Conservation (phyloP, 2,113 vertebrate genomes). For the Saguinus imperator region DNA sequence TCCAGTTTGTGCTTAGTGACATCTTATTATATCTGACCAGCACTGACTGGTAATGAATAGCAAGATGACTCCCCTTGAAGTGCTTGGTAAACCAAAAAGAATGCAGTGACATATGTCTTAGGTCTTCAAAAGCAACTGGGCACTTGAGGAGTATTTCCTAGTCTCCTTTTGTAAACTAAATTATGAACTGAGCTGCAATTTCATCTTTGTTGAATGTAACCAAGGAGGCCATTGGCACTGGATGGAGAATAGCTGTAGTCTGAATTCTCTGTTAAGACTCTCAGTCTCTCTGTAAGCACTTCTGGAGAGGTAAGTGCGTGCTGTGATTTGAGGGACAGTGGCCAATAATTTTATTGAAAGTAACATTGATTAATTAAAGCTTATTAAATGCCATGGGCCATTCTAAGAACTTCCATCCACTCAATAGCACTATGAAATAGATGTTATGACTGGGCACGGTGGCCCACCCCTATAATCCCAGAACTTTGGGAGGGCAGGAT, state of each 20-base stretch:
- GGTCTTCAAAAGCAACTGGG: background rate
- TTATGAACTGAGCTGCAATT: accelerated
- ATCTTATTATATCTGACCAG: accelerated
- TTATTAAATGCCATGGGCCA: background rate
- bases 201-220: background rate
- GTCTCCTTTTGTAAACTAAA: background rate
- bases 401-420: background rate
- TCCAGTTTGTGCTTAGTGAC: accelerated
- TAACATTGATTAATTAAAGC: background rate
- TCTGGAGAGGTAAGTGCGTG: background rate
- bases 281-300: conserved; percentile 49
- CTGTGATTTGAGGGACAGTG: background rate
- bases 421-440: background rate
- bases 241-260: background rate
- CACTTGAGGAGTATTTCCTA: background rate
- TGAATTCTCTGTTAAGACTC: conserved; percentile 32
- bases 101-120: background rate
- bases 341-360: background rate
- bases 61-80: accelerated
- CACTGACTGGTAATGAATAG: background rate
- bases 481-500: too few species aligned
- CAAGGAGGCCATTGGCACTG: background rate
- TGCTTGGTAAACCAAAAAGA: background rate
- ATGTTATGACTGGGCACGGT: too few species aligned
- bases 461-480: too few species aligned